Evolutionary conservation across 2,797 vertebrate species (phyloP), one percentile per base, ranked within the genome.

Genomic region (Melanotaenia parkinsoni): DNA sequence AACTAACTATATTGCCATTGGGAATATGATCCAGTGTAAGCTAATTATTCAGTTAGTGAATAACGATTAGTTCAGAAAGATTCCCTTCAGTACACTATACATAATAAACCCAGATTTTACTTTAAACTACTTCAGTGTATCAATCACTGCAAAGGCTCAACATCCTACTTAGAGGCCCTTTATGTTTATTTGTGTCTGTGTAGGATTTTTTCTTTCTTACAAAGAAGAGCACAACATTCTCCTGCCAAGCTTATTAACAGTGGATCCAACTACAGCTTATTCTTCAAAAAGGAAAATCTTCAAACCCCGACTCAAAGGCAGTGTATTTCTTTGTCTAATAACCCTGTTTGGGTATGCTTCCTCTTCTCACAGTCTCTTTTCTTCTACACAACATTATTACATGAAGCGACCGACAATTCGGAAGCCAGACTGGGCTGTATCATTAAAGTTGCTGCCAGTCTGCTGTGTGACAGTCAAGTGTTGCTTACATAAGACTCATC

Each of bases 361-460:
- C 60, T 72, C 74, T 72, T 20, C 50, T 63, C 28, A 30, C 67
- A 67, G 64, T 54, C 20, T 60, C 56, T 80, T 71, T 77, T 59
- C 60, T 76, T 50, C 75, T 43, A 51, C 50, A 40, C 51, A 30
- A 57, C 72, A 81, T 77, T 76, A 75, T 76, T 82, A 62, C 11
- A 47, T 20, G 18, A 20, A 66, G 63, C 33, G 54, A 38, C 63
- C 3, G n/a, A 79, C 61, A 72, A 69, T 32, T 79, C 63, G 58
- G 67, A 69, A 53, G 51, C 62, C 45, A 72, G 67, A 69, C 70
- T 50, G 53, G 74, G 67, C 72, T 61, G 63, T 80, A 85, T 84
- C 83, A 79, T 89, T 80, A 79, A 70, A 67, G 64, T 79, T 66
- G 26, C 77, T 76, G 67, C 37, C 76, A 78, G 86, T 64, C 69